Evolutionary conservation across 2,113 vertebrate genomes (phyloP).

Genomic region (Stegostoma tigrinum): DNA sequence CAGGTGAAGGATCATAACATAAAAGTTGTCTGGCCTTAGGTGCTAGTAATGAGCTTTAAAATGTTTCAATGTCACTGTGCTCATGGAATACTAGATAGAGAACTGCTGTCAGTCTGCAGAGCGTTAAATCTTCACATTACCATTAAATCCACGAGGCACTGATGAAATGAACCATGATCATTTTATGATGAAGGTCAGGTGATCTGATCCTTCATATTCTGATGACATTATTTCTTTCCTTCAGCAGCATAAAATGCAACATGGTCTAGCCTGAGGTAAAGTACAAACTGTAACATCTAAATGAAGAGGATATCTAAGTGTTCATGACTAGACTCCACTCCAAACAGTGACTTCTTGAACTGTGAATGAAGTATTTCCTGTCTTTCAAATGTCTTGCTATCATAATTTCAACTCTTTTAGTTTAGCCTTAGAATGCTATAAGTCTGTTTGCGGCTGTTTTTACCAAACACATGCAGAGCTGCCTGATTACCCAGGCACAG

Average conservation of each 20-base stretch:
- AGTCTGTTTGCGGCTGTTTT: neutral
- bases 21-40: neutral
- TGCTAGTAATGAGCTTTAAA: neutral
- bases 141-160: neutral
- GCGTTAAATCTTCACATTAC: neutral
- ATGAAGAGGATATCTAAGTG: constrained; percentile 21
- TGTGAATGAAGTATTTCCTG: neutral
- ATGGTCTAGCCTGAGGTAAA: neutral
- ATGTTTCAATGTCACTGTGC: neutral
- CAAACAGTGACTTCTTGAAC: neutral
- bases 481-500: neutral
- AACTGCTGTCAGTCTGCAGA: neutral
- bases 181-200: neutral
- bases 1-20: too few relatives aligned
- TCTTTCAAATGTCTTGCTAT: neutral
- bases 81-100: neutral
- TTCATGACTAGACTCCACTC: neutral
- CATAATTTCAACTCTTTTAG: neutral
- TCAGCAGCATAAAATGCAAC: neutral
- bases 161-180: neutral
- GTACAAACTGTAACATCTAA: constrained; percentile 9
- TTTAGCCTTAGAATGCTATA: neutral
- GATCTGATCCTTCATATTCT: constrained; percentile 7
- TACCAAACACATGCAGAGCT: neutral
- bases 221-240: constrained; percentile 9